A percentile compares a stretch with the other conserved stretches of the same genome.
Evolutionary conservation across 2,113 vertebrate genomes (phyloP).

Genomic region (Petaurus breviceps): DNA sequence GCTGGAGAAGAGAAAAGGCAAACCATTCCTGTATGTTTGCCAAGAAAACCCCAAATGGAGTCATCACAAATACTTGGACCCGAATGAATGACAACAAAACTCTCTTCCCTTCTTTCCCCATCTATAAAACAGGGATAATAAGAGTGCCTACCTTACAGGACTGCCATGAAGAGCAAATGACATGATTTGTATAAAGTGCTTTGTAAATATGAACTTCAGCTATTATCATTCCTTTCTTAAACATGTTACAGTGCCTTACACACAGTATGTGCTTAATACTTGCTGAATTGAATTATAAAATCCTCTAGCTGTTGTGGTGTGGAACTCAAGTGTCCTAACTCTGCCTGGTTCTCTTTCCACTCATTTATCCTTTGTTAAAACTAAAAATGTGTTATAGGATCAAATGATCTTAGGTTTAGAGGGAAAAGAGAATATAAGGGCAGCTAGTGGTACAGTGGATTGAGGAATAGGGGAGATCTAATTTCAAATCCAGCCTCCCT

Average conservation of each 20-base stretch:
- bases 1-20: background rate
- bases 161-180: background rate
- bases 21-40: background rate
- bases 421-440: background rate
- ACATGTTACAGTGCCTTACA: background rate
- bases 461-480: background rate
- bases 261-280: background rate
- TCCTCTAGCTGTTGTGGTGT: background rate
- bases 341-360: background rate
- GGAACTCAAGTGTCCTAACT: background rate
- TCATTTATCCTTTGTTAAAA: background rate
- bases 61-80: background rate
- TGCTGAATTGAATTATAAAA: background rate
- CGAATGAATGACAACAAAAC: background rate
- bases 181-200: background rate
- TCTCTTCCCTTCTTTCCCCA: background rate
- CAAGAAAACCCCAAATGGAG: background rate
- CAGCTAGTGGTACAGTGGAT: background rate
- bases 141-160: background rate
- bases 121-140: background rate
- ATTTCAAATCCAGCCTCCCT: background rate
- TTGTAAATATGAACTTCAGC: background rate
- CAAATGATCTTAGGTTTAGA: background rate
- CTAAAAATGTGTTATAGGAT: background rate
- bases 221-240: background rate